Percentiles rank a stretch among this genome's conserved stretches.
These are phyloP conservation scores for Schizopygopsis pylzovi DNA, from an alignment of 2,797 vertebrate genomes.

Conservation along the genomic window DNA sequence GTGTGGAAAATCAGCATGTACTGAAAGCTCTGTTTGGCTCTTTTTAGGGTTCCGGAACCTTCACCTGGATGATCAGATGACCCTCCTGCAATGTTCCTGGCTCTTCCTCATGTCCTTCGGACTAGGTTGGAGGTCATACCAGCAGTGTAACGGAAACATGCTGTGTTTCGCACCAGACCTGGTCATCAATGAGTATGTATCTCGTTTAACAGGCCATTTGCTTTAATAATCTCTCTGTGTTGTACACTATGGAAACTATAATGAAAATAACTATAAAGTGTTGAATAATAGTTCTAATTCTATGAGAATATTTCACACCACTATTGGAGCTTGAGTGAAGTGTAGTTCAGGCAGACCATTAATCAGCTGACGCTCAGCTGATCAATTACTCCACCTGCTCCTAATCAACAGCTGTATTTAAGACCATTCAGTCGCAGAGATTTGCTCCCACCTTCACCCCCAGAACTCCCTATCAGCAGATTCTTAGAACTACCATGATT, in stretches of 20 bases:
- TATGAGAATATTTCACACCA: neutral
- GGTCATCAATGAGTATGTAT: slow-evolving; percentile 92
- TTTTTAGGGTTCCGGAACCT: slow-evolving; percentile 92
- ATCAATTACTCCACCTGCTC: too few species aligned
- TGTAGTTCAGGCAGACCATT: too few species aligned
- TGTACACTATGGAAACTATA: neutral
- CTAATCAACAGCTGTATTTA: too few species aligned
- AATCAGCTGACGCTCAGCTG: too few species aligned
- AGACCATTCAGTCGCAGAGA: too few species aligned
- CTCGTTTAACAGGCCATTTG: neutral
- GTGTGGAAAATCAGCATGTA: neutral
- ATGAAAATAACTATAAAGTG: neutral
- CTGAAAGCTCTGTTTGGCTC: slow-evolving; percentile 2
- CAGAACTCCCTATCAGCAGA: too few species aligned
- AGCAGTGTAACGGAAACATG: slow-evolving; percentile 88
- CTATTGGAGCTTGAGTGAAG: too few species aligned
- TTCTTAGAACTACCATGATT: too few species aligned
- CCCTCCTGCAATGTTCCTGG: slow-evolving; percentile 96
- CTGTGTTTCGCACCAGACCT: slow-evolving; percentile 97
- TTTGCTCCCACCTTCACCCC: too few species aligned
- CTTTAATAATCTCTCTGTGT: neutral
- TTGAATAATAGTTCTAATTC: neutral
- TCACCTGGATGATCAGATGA: slow-evolving; percentile 99
- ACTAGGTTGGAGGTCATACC: slow-evolving; percentile 96
- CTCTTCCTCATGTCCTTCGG: slow-evolving; percentile 98